phyloP scores from a whole-genome alignment of 2,113 vertebrate genomes.

The Vicugna pacos region DNA sequence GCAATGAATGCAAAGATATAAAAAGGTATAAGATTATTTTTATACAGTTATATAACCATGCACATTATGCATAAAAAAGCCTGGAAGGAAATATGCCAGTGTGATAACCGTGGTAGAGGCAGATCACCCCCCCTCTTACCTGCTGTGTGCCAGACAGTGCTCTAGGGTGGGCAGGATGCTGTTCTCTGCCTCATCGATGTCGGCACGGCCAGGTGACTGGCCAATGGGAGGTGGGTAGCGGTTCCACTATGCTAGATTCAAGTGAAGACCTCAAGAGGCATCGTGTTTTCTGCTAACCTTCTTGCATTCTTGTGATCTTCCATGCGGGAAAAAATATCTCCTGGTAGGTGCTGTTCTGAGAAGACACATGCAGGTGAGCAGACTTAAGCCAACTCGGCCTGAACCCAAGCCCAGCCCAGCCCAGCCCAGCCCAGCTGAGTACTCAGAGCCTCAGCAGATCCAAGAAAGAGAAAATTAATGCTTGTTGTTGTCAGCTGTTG shows the following conservation, averaged over 20 bases:
- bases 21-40: neutral
- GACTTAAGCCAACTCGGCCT: neutral
- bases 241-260: neutral
- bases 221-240: neutral
- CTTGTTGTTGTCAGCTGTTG: neutral
- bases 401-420: neutral
- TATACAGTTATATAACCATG: neutral
- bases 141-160: neutral
- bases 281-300: neutral
- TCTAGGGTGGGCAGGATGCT: neutral
- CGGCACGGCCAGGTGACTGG: neutral
- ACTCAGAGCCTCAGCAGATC: neutral
- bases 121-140: neutral
- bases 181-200: neutral
- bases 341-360: neutral
- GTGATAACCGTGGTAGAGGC: too few relatives aligned
- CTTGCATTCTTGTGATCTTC: slow-evolving; percentile 38
- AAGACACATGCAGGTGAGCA: neutral
- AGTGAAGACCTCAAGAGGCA: neutral
- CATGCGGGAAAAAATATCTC: neutral
- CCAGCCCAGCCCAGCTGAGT: neutral
- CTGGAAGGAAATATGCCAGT: too few relatives aligned
- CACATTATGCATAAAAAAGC: neutral
- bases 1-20: neutral
- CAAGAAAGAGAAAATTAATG: neutral